A percentile compares a stretch with the other conserved stretches of the same genome.
These are phyloP conservation scores for Danionella dracula DNA, from an alignment of 2,797 vertebrate species.

Conservation along the genomic window DNA sequence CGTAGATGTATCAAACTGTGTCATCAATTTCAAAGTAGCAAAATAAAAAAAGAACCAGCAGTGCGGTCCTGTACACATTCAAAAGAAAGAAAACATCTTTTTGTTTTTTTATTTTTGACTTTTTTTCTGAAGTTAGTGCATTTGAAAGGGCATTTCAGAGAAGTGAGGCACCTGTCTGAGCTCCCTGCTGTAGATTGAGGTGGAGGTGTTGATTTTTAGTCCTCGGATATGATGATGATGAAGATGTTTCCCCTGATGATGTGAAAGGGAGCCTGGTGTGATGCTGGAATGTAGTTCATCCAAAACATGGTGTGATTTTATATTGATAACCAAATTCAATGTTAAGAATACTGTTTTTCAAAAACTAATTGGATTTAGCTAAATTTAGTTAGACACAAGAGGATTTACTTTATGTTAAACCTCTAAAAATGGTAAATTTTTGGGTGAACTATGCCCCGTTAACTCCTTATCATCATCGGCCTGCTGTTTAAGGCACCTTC, in stretches of 20 bases:
- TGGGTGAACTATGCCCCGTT: neutral
- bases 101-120: constrained; percentile 7
- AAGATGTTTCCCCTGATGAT: too few relatives aligned
- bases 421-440: too few relatives aligned
- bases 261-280: neutral
- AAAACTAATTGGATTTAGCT: too few relatives aligned
- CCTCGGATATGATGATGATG: neutral
- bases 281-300: neutral
- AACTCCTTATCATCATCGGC: neutral
- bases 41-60: constrained; percentile 16
- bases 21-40: constrained; percentile 4
- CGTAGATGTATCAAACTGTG: constrained; percentile 26
- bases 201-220: neutral
- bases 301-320: too few relatives aligned
- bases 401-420: too few relatives aligned
- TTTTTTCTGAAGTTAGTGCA: constrained; percentile 30
- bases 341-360: too few relatives aligned
- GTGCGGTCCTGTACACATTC: constrained; percentile 18
- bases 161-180: constrained; percentile 4
- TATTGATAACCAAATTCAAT: too few relatives aligned
- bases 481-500: constrained; percentile 45
- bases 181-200: neutral
- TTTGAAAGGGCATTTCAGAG: constrained; percentile 37
- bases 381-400: too few relatives aligned
- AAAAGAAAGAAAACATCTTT: constrained; percentile 15